Evolutionary conservation across 2,888 invertebrate genomes (phyloP), one percentile per base, ranked within the genome.

Genomic region (Ochropacha duplaris): DNA sequence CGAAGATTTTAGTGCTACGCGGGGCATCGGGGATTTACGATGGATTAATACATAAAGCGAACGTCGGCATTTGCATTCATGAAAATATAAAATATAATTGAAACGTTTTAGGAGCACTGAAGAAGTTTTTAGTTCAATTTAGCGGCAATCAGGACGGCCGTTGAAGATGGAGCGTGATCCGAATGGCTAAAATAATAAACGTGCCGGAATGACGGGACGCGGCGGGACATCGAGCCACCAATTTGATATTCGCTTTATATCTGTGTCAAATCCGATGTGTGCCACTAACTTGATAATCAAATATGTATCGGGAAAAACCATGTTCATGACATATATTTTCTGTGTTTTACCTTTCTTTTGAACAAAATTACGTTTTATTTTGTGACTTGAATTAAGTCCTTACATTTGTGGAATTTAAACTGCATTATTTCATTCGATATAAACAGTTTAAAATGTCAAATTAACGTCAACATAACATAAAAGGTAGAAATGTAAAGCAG

Each of bases 121-220:
- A 89, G 87, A 92, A 93, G 90, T 93, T 92, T 91, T 93, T 93
- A 93, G 92, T 92, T 91, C 89, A 93, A 93, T 93, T 92, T 93
- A 88, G 89, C 88, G 83, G 91, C 92, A 93, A 93, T 93, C 93
- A 93, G 88, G 88, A 85, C 87, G 90, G 86, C 91, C 86, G 92
- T 90, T 89, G 90, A 89, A 89, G 89, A 86, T 72, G 87, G 83
- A 78, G 90, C 93, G 93, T 93, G 93, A 90, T 86, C 68, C 64
- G 93, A 90, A 91, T 93, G 74, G 74, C 79, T 88, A 86, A 91
- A 90, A 88, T 92, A 92, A 92, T 90, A 91, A 91, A 88, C 84
- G 87, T 83, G 82, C 78, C 77, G 79, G 83, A 83, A 85, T 87
- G 84, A 84, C 79, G 82, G 81, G 76, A 71, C 76, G 70, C 75